These are phyloP conservation scores for Xenotilapia flavipinnis DNA, from an alignment of 2,113 vertebrate genomes.

Conservation along the genomic window DNA sequence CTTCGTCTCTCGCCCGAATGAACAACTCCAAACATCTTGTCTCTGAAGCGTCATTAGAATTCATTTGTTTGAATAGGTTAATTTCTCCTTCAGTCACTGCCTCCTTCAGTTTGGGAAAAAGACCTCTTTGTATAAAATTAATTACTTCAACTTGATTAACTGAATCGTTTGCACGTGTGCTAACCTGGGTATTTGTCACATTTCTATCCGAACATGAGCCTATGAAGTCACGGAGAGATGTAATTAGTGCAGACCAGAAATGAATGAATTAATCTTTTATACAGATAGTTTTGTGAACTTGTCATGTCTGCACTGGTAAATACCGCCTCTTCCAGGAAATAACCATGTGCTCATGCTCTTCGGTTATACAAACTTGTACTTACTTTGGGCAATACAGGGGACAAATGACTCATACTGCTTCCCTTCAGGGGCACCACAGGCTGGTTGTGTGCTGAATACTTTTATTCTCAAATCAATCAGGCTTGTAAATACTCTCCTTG, in stretches of 20 bases:
- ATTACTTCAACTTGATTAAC: constrained; percentile 4
- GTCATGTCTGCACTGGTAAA: neutral
- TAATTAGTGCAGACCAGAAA: neutral
- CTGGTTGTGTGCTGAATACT: neutral
- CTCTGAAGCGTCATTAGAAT: constrained; percentile 42
- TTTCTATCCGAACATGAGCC: neutral
- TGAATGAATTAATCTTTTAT: neutral
- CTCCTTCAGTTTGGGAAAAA: neutral
- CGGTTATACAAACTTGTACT: neutral
- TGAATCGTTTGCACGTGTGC: neutral
- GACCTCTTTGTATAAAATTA: neutral
- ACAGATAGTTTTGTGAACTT: neutral
- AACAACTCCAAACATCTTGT: constrained; percentile 22
- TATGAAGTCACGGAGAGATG: neutral
- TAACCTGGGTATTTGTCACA: neutral
- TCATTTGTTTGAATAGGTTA: constrained; percentile 45
- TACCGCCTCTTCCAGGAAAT: neutral
- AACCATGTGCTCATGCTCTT: neutral
- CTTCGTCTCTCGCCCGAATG: neutral
- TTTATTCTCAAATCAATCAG: neutral
- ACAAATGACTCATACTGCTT: neutral
- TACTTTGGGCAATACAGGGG: neutral
- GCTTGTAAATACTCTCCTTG: neutral
- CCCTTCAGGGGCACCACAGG: neutral
- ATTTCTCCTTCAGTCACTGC: neutral